phyloP scores from a whole-genome alignment of 2,888 invertebrate genomes.

The Galeruca laticollis region DNA sequence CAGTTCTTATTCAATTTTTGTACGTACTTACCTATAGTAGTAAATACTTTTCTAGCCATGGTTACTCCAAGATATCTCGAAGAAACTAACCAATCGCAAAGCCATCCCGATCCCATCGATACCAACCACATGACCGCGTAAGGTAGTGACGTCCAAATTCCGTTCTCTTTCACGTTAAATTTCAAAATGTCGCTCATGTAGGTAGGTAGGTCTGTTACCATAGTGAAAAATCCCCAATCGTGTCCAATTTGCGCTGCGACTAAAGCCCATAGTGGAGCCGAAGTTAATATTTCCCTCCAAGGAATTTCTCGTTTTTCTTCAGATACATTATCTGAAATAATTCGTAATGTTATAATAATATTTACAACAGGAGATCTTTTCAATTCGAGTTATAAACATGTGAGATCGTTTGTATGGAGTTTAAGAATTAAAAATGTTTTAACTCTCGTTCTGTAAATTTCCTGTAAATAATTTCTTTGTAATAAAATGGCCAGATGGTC shows the following conservation, averaged over 20 bases:
- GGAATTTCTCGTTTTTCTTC: slow-evolving; percentile 69
- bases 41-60: slow-evolving; percentile 74
- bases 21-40: slow-evolving; percentile 76
- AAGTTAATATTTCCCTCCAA: slow-evolving; percentile 78
- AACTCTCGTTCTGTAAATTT: too few relatives aligned
- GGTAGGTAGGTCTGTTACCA: slow-evolving; percentile 76
- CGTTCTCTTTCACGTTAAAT: slow-evolving; percentile 74
- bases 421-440: too few relatives aligned
- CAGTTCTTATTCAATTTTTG: too few relatives aligned
- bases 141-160: slow-evolving; percentile 73
- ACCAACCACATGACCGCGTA: slow-evolving; percentile 76
- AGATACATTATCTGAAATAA: slow-evolving; percentile 46
- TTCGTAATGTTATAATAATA: too few relatives aligned
- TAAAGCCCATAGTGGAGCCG: slow-evolving; percentile 80
- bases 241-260: slow-evolving; percentile 80
- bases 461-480: too few relatives aligned
- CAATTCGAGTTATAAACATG: too few relatives aligned
- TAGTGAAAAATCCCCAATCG: slow-evolving; percentile 79
- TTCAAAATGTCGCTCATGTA: slow-evolving; percentile 74
- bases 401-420: too few relatives aligned
- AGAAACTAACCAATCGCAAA: slow-evolving; percentile 77
- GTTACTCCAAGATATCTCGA: slow-evolving; percentile 70
- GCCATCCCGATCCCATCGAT: slow-evolving; percentile 72
- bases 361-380: too few relatives aligned
- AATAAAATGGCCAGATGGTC: too few relatives aligned